Evolutionary conservation across 1,140 invertebrate genomes (phyloP), one percentile per base, ranked within the genome.

Genomic region (Phymastichus coffea): DNA sequence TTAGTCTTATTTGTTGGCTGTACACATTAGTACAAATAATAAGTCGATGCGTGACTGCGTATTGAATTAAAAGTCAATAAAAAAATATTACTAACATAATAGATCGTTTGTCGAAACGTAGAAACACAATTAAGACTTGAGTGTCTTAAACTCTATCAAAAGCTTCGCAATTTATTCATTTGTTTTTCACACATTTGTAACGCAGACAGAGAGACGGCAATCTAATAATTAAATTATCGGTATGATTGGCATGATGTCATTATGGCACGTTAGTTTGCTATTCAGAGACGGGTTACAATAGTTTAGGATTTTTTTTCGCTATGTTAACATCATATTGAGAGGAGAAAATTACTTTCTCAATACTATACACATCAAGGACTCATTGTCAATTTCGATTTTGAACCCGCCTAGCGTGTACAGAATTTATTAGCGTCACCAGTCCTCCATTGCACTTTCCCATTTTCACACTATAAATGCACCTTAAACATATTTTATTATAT

Each of bases 401-500:
- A 8, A 54, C n/a, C 44, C 41, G 17, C 49, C 22, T 62, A 57
- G 35, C 60, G 51, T 64, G 48, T 60, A 63, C 55, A 65, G 44
- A 47, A 53, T 58, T 53, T 61, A 20, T 62, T 26, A 61, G 47
- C 41, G n/a, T 44, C 41, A 51, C 22, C 65, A 69, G 58, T 73
- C 64, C 67, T 73, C 68, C 74, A 80, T 80, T 80, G 77, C 77
- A 80, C 77, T 78, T 74, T 76, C 75, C 77, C 77, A 76, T 77
- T 69, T 73, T 75, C 72, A 74, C 76, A 75, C 73, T 73, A 65
- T 68, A 77, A 78, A 78, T 78, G 74, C 74, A 75, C 68, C 72
- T 76, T 78, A 77, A 73, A 76, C 64, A 60, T 76, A 77, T 70
- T 72, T 71, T 51, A 69, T 71, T 78, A 78, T 79, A 64, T 78